Evolutionary conservation across 2,797 vertebrate genomes (phyloP).

Genomic region (Stomatorhinus walkeri): DNA sequence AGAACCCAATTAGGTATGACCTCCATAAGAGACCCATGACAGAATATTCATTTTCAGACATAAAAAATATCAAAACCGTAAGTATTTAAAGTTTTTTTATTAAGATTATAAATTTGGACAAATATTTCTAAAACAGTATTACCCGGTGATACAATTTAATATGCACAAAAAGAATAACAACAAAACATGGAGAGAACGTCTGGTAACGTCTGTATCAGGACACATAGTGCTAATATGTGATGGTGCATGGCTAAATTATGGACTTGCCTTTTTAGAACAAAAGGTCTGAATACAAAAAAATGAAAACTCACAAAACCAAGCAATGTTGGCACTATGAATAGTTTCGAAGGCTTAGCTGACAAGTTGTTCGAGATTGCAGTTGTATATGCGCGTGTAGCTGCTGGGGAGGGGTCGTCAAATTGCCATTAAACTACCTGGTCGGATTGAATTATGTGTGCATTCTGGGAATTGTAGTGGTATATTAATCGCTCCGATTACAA

Average conservation of each 20-base stretch:
- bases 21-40: neutral
- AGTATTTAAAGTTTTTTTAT: conserved; percentile 66
- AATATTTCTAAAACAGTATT: conserved; percentile 85
- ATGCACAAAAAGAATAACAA: conserved; percentile 80
- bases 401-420: conserved; percentile 35
- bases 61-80: conserved; percentile 9
- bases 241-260: conserved; percentile 63
- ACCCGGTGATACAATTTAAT: conserved; percentile 86
- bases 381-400: conserved; percentile 12
- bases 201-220: conserved; percentile 74
- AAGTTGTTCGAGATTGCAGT: conserved; percentile 26
- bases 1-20: neutral
- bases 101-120: conserved; percentile 92
- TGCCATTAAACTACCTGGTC: conserved; percentile 40
- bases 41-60: neutral
- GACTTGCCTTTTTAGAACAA: conserved; percentile 89
- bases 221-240: conserved; percentile 75
- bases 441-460: conserved; percentile 52
- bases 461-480: conserved; percentile 62
- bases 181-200: conserved; percentile 66
- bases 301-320: conserved; percentile 66
- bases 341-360: conserved; percentile 56
- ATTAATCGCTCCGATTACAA: conserved; percentile 41
- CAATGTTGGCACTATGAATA: conserved; percentile 66
- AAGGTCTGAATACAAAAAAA: conserved; percentile 69